These are phyloP conservation scores for Enteromius paludinosus DNA, from an alignment of 2,797 vertebrate species.

Conservation along the genomic window DNA sequence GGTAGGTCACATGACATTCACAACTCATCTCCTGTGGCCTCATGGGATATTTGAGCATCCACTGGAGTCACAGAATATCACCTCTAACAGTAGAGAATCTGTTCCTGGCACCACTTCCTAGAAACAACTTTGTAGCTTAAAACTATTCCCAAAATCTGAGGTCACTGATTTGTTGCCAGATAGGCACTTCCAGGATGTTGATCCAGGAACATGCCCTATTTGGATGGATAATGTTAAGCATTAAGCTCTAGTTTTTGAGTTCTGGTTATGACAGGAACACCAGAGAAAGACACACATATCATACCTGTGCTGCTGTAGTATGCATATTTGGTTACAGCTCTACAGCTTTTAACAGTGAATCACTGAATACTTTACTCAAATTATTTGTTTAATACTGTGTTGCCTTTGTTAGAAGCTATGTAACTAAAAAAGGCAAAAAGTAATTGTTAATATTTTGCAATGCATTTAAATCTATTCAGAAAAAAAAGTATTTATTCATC, in stretches of 20 bases:
- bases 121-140: not conserved
- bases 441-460: not conserved
- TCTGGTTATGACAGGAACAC: slow-evolving; percentile 27
- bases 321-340: not conserved
- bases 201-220: slow-evolving; percentile 14
- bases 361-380: not conserved
- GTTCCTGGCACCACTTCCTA: not conserved
- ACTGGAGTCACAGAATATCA: not conserved
- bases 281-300: slow-evolving; percentile 39
- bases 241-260: not conserved
- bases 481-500: not conserved
- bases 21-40: not conserved
- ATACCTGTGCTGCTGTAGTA: slow-evolving; percentile 85
- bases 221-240: not conserved
- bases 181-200: slow-evolving; percentile 7
- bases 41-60: not conserved
- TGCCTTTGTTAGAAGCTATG: not conserved
- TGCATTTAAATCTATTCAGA: not conserved
- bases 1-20: not conserved
- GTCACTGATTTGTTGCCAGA: not conserved
- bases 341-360: not conserved
- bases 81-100: not conserved
- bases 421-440: not conserved
- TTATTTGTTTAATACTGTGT: not conserved
- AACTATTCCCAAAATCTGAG: not conserved